These are phyloP conservation scores for Rhyzopertha dominica DNA, from an alignment of 1,140 invertebrate species.

Conservation along the genomic window DNA sequence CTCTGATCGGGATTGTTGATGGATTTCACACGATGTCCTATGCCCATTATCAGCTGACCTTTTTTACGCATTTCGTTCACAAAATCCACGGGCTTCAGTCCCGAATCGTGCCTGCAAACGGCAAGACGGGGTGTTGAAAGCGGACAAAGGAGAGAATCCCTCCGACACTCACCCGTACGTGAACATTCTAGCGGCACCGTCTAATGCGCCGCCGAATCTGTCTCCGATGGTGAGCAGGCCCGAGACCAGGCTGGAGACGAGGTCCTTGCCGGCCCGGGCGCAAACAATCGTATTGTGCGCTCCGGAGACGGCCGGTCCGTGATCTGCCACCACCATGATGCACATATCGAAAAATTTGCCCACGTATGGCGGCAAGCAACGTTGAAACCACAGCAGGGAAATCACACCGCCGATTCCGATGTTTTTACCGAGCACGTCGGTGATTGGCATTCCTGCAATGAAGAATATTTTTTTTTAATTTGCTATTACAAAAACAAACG, in stretches of 20 bases:
- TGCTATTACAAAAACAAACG: no score
- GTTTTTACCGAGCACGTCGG: slow-evolving; percentile 81
- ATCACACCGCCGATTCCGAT: slow-evolving; percentile 97
- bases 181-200: slow-evolving; percentile 94
- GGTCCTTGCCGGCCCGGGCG: slow-evolving; percentile 96
- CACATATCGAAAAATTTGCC: slow-evolving; percentile 99
- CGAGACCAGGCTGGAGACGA: slow-evolving; percentile 93
- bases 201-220: slow-evolving; percentile 96
- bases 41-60: slow-evolving; percentile 98
- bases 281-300: slow-evolving; percentile 99
- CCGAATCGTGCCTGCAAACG: no score
- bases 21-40: slow-evolving; percentile 95
- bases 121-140: no score
- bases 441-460: slow-evolving; percentile 82
- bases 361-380: slow-evolving; percentile 88
- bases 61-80: slow-evolving; percentile 97
- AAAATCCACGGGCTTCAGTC: slow-evolving; percentile 96
- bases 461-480: no score
- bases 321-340: slow-evolving; percentile 98
- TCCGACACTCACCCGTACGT: no score
- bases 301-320: slow-evolving; percentile 97
- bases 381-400: slow-evolving; percentile 96
- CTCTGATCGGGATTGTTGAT: slow-evolving; percentile 99
- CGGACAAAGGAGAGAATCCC: slow-evolving; percentile 9
- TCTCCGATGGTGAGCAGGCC: slow-evolving; percentile 99